A percentile compares a stretch with the other conserved stretches of the same genome.
phyloP scores from a whole-genome alignment of 2,888 invertebrate species.

The Phasia obesa region DNA sequence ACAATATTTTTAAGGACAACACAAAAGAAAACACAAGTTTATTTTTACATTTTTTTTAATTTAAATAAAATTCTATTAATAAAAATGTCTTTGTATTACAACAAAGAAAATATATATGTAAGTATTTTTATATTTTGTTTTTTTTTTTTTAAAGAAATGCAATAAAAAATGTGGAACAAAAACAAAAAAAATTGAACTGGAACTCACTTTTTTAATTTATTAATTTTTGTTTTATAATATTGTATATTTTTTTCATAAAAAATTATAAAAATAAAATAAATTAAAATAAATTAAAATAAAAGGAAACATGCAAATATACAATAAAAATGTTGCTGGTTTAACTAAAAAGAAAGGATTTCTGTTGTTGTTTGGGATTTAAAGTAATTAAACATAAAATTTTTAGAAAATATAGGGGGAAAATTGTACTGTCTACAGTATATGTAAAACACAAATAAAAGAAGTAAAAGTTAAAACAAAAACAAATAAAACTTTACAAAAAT shows the following conservation, averaged over 20 bases:
- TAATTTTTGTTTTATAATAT: neutral
- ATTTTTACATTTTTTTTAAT: neutral
- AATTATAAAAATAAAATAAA: slow-evolving; percentile 29
- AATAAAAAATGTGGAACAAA: slow-evolving; percentile 16
- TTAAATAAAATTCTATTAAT: slow-evolving; percentile 51
- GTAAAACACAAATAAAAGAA: neutral
- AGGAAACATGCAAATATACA: too few species aligned
- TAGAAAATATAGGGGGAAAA: slow-evolving; percentile 15
- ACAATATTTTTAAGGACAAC: slow-evolving; percentile 34
- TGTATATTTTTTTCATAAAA: slow-evolving; percentile 16
- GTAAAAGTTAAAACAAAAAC: slow-evolving; percentile 19
- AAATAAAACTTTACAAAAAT: slow-evolving; percentile 3
- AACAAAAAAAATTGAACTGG: slow-evolving; percentile 41
- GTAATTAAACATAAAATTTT: neutral
- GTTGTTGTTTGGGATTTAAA: slow-evolving; percentile 11
- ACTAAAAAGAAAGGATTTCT: slow-evolving; percentile 42
- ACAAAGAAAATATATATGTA: slow-evolving; percentile 45
- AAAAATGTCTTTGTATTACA: slow-evolving; percentile 40
- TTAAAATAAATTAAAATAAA: slow-evolving; percentile 16
- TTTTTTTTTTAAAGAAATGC: neutral
- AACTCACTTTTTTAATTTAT: slow-evolving; percentile 26
- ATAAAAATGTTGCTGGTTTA: slow-evolving; percentile 9
- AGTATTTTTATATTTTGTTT: slow-evolving; percentile 12
- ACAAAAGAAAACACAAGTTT: slow-evolving; percentile 65
- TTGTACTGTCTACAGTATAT: slow-evolving; percentile 32